Base-by-base conservation (phyloP, 1,140 invertebrate genomes). In the Bombus balteatus region DNA sequence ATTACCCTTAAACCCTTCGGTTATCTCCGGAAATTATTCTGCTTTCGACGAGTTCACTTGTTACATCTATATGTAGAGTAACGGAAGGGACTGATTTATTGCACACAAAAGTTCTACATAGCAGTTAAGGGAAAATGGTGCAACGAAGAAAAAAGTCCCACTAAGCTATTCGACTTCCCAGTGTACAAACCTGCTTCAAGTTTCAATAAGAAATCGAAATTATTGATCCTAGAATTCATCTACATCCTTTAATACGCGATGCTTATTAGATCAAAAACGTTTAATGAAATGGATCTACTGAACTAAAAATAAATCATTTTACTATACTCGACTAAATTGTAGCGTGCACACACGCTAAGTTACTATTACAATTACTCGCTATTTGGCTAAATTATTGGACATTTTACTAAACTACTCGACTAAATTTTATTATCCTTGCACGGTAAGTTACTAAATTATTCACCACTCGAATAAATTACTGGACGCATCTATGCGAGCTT, bases 1-100 rank as follows among this genome's bases (percentile, higher is more conserved):
- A 77, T 77, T 77, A 77, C 75, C 37, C 37, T 62, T 77, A 62
- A 77, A 77, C 53, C 15, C 28, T 39, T 77, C 75, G n/a, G 59
- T 77, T 47, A 47, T 73, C 41, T 41, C 39, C 41, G 41, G 39
- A 74, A 74, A 74, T 74, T 74, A 74, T 74, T 74, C 72, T 74
- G 10, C 32, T 59, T 22, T 59, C 75, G 15, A 77, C 59, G 53
- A 43, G 53, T n/a, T 77, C 13, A 77, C 37, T 41, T 41, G 34
- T 62, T 77, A 12, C 57, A 10, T 39, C 15, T 74, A 32, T 43
- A 41, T 41, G n/a, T 18, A 53, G 18, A 57, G 18, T n/a, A 15
- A 28, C 25, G 22, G 59, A 41, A 43, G 18, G 76, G 32, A 43
- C 22, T 25, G 59, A 41, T 78, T 78, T 57, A 75, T 53, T 18